Conservation (phyloP, 92 coral and sea anemone genomes). For the Paramuricea clavata region DNA sequence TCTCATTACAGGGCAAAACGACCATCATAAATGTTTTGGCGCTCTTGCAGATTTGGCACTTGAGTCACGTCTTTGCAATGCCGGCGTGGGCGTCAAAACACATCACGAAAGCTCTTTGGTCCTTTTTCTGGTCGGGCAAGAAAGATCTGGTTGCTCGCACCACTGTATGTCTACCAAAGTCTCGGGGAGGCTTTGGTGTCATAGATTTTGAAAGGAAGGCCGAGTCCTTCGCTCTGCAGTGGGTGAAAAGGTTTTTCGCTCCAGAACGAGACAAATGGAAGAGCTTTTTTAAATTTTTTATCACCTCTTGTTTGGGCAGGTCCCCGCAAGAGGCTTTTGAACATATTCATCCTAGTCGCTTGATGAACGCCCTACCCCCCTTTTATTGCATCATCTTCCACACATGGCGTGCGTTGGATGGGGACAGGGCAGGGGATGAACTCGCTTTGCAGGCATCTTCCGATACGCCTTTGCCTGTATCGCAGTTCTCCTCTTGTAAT, state of each 20-base stretch:
- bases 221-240: neutral
- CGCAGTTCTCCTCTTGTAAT: no score
- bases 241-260: neutral
- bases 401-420: neutral
- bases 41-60: conserved; percentile 27
- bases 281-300: no score
- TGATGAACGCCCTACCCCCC: neutral
- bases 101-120: conserved; percentile 24
- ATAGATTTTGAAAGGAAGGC: neutral
- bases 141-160: conserved; percentile 24
- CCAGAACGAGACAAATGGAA: neutral
- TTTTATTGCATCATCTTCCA: neutral
- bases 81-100: conserved; percentile 20
- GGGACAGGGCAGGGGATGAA: neutral
- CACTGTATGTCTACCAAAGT: neutral
- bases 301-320: no score
- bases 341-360: neutral
- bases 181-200: conserved; percentile 46
- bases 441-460: no score
- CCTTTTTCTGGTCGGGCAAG: conserved; percentile 29
- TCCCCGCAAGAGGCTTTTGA: neutral
- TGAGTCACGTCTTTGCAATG: conserved; percentile 11
- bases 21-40: conserved; percentile 42
- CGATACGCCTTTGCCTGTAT: no score
- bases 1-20: conserved; percentile 56